These are phyloP conservation scores for Acronicta aceris DNA, from an alignment of 2,888 invertebrate species.

Conservation along the genomic window DNA sequence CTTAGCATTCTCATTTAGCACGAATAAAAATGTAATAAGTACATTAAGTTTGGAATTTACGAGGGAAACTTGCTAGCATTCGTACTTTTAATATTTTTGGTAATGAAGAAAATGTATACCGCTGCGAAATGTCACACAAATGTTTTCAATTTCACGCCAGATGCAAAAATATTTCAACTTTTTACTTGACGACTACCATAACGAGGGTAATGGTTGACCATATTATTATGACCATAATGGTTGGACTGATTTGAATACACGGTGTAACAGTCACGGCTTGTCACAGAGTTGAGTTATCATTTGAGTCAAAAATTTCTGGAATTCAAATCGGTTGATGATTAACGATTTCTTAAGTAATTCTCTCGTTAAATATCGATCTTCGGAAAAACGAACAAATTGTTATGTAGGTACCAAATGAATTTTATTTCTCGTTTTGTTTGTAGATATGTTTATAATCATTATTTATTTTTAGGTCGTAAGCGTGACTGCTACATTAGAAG, in stretches of 20 bases:
- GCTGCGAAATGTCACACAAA: constrained; percentile 19
- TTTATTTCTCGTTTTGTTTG: not conserved
- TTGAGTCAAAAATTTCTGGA: not conserved
- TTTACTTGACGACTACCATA: constrained; percentile 16
- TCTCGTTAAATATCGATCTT: no score
- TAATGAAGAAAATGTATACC: constrained; percentile 37
- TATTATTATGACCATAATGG: constrained; percentile 32
- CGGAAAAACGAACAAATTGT: not conserved
- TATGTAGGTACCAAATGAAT: not conserved
- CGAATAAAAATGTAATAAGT: constrained; percentile 47
- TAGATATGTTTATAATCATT: not conserved
- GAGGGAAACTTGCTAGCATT: constrained; percentile 33
- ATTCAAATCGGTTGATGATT: constrained; percentile 11
- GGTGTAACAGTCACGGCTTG: constrained; percentile 3
- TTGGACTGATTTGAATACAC: constrained; percentile 16
- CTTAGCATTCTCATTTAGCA: constrained; percentile 35
- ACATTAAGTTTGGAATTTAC: constrained; percentile 32
- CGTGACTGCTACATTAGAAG: no score
- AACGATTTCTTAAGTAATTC: not conserved
- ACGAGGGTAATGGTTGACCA: constrained; percentile 28
- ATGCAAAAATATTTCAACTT: constrained; percentile 8
- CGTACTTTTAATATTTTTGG: constrained; percentile 17
- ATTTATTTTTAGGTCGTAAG: not conserved
- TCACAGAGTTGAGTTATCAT: constrained; percentile 1
- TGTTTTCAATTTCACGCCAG: constrained; percentile 15